Conservation (phyloP, 2,888 invertebrate species). For the Syrphus vitripennis region DNA sequence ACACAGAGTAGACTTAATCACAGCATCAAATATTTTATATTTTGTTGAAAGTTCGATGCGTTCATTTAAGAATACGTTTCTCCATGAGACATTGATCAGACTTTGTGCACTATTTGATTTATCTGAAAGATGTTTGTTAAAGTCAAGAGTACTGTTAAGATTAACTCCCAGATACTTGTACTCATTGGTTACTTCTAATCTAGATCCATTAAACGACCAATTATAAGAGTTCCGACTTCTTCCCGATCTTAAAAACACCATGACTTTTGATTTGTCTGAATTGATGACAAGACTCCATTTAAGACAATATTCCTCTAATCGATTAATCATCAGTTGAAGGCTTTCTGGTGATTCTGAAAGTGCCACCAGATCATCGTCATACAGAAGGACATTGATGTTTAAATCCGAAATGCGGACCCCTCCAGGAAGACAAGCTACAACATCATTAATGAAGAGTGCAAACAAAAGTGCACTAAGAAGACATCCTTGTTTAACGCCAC, state of each 20-base stretch:
- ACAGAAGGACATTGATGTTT: neutral
- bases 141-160: neutral
- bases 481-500: neutral
- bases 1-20: neutral
- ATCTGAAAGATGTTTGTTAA: neutral
- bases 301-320: neutral
- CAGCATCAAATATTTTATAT: constrained; percentile 9
- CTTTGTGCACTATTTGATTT: neutral
- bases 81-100: neutral
- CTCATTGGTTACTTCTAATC: no score
- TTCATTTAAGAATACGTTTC: neutral
- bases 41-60: neutral
- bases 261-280: neutral
- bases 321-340: neutral
- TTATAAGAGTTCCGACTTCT: no score
- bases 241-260: neutral
- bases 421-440: neutral
- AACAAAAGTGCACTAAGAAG: neutral
- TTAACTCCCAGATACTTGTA: neutral
- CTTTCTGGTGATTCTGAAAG: neutral
- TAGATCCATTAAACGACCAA: no score
- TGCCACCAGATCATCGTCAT: neutral
- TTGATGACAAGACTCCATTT: neutral
- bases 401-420: neutral
- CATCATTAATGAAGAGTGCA: neutral